Conservation (phyloP, 2,797 vertebrate genomes). For the Micromesistius poutassou region DNA sequence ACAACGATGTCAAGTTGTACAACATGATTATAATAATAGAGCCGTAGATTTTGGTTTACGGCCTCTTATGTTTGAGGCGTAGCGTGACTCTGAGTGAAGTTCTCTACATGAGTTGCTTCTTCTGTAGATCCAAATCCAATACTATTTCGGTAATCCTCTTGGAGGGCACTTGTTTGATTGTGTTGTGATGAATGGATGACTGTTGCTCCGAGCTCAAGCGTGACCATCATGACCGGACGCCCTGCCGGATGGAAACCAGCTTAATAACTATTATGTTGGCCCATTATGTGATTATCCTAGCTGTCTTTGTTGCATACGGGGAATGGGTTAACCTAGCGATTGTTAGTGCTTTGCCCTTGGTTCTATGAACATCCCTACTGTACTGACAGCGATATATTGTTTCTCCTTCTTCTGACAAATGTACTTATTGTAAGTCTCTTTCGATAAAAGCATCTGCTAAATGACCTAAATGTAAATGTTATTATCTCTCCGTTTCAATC, state of each 20-base stretch:
- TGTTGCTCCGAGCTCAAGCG: too few relatives aligned
- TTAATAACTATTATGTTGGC: not conserved
- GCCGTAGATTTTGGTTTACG: not conserved
- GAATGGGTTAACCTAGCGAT: too few relatives aligned
- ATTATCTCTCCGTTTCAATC: too few relatives aligned
- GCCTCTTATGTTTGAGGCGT: not conserved
- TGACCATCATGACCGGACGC: not conserved
- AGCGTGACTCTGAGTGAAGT: not conserved
- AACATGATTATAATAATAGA: not conserved
- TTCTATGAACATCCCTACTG: too few relatives aligned
- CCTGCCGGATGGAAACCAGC: not conserved
- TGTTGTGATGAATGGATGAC: not conserved
- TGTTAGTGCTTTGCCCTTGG: too few relatives aligned
- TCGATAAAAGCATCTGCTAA: too few relatives aligned
- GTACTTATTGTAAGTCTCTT: too few relatives aligned
- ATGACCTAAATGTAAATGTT: too few relatives aligned
- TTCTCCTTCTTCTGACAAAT: too few relatives aligned
- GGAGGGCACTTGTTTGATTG: not conserved
- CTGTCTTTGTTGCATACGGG: too few relatives aligned
- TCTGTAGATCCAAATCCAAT: not conserved
- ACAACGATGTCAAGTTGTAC: not conserved
- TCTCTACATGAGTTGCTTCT: not conserved
- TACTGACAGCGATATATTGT: too few relatives aligned
- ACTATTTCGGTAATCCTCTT: not conserved
- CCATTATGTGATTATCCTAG: too few relatives aligned